Evolutionary conservation across 2,113 vertebrate genomes (phyloP).

Genomic region (Erythrolamprus reginae): DNA sequence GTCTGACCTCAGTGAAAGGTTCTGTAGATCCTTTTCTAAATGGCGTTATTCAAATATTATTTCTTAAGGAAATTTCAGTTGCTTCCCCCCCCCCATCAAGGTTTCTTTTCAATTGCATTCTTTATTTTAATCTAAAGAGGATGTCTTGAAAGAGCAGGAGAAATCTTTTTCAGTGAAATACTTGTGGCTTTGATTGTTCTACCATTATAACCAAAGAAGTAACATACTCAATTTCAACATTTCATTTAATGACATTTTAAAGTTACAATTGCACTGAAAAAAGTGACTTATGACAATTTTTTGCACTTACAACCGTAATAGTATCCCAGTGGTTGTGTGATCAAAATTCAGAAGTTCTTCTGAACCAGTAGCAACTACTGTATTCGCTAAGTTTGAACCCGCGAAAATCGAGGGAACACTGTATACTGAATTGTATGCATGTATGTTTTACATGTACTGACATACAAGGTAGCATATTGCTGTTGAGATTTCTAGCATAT

Average conservation of each 20-base stretch:
- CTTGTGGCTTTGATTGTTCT: conserved; percentile 10
- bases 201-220: background rate
- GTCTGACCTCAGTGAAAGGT: background rate
- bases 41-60: background rate
- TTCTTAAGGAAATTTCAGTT: background rate
- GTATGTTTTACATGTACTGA: background rate
- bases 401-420: too few species aligned
- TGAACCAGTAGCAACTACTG: too few species aligned
- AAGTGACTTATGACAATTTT: too few species aligned
- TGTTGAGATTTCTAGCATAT: conserved; percentile 2
- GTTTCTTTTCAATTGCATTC: background rate
- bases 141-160: background rate
- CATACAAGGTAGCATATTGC: background rate
- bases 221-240: background rate
- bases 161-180: background rate
- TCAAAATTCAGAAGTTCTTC: too few species aligned
- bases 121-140: background rate
- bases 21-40: background rate
- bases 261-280: too few species aligned
- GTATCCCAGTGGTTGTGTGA: too few species aligned
- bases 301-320: too few species aligned
- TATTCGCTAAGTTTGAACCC: too few species aligned
- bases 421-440: background rate
- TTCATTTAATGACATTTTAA: too few species aligned
- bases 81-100: background rate